Base-by-base conservation (phyloP, 2,888 invertebrate species). In the Cynaeus angustus region DNA sequence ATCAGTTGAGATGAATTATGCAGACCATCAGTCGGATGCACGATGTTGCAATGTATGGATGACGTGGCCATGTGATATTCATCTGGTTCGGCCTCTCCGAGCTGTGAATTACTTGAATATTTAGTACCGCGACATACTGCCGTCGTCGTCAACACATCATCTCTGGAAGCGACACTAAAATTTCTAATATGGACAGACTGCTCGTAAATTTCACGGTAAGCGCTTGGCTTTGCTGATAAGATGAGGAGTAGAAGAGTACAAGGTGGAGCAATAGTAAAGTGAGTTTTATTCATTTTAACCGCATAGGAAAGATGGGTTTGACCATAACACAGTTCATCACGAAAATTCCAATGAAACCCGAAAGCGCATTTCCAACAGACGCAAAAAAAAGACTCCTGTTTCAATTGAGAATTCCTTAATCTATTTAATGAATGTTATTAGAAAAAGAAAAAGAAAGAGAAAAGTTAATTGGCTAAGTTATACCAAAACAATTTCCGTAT, bases 61-160 rank as follows among this genome's bases (percentile, higher is more conserved):
- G 21, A 66, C 56, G 59, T 41, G 55, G 69, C 50, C 70, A 64
- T 70, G 69, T 55, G 59, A 64, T 67, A 72, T 72, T 65, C 70
- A 70, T 70, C 65, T 56, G 66, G 61, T 48, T 67, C 64, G 66
- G 64, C 58, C 50, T 58, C 53, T 37, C 30, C 43, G 28, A 37
- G 48, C 67, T 62, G 61, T 73, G 76, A 75, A 76, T 77, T 77
- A 76, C 73, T 75, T 74, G 75, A 78, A 78, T 75, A 78, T 76
- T 76, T 76, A 77, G 73, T 74, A 69, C 66, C 66, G 59, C 71
- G 68, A 75, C 75, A 75, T 77, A 77, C 75, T 73, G 74, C 75
- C 71, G 68, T 75, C 74, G 75, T 72, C 73, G 74, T 77, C 77
- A 76, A 76, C 79, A 79, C 77, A 73, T 79, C 76, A 74, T 77